Evolutionary conservation across 1,140 invertebrate genomes (phyloP).

Genomic region (Grapholita molesta): DNA sequence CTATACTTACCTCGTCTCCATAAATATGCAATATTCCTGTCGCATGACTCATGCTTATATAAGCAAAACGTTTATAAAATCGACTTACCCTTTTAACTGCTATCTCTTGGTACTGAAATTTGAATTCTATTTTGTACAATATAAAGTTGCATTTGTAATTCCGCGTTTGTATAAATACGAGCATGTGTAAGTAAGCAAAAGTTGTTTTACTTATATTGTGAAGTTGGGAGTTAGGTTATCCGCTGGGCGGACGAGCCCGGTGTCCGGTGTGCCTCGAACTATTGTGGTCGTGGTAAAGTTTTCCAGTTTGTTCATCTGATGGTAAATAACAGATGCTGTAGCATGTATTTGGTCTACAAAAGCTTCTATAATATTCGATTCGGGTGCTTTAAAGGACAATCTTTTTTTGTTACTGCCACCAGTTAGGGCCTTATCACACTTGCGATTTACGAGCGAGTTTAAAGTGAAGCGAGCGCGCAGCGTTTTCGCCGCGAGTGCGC

Average conservation of each 20-base stretch:
- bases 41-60: constrained; percentile 13
- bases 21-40: constrained; percentile 17
- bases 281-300: neutral
- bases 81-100: neutral
- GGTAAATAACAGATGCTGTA: neutral
- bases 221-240: neutral
- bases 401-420: too few relatives aligned
- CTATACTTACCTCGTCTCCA: constrained; percentile 6
- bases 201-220: neutral
- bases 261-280: neutral
- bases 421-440: too few relatives aligned
- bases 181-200: neutral
- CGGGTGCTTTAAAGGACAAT: too few relatives aligned
- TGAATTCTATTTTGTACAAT: neutral
- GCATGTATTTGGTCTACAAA: too few relatives aligned
- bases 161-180: neutral
- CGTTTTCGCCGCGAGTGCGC: too few relatives aligned
- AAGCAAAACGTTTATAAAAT: constrained; percentile 1
- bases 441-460: too few relatives aligned
- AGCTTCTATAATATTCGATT: too few relatives aligned
- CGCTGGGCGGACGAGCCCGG: neutral
- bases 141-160: neutral
- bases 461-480: too few relatives aligned
- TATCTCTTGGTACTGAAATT: neutral
- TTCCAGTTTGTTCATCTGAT: neutral